A percentile compares a stretch with the other conserved stretches of the same genome.
phyloP scores from a whole-genome alignment of 2,797 vertebrate species.

The Macroramphosus scolopax region DNA sequence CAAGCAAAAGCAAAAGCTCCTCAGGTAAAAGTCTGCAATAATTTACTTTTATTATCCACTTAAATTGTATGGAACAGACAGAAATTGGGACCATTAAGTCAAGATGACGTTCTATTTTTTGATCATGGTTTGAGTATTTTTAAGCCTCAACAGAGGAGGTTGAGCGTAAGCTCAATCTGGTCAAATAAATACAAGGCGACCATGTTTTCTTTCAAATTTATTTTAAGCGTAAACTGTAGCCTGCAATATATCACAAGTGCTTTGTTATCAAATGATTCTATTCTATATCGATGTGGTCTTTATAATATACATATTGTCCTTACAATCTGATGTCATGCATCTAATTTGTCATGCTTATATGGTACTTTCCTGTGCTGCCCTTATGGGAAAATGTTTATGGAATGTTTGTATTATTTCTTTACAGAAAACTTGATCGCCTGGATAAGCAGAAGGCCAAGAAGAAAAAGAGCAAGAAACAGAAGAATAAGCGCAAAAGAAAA shows the following conservation, averaged over 20 bases:
- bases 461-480: constrained; percentile 86
- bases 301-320: too few species aligned
- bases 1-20: constrained; percentile 96
- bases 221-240: background rate
- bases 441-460: constrained; percentile 90
- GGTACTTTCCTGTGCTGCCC: background rate
- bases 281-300: too few species aligned
- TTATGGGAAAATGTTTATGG: background rate
- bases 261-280: too few species aligned
- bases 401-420: constrained; percentile 14
- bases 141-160: too few species aligned
- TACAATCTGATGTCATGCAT: too few species aligned
- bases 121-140: background rate
- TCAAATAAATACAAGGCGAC: background rate
- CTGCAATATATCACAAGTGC: too few species aligned
- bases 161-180: background rate
- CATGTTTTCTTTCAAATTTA: background rate
- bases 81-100: background rate
- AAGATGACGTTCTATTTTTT: background rate
- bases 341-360: background rate
- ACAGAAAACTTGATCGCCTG: constrained; percentile 93
- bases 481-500: constrained; percentile 83
- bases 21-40: constrained; percentile 78
- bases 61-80: background rate
- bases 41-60: background rate